Conservation (phyloP, 2,888 invertebrate species). For the Cerceris rybyensis region DNA sequence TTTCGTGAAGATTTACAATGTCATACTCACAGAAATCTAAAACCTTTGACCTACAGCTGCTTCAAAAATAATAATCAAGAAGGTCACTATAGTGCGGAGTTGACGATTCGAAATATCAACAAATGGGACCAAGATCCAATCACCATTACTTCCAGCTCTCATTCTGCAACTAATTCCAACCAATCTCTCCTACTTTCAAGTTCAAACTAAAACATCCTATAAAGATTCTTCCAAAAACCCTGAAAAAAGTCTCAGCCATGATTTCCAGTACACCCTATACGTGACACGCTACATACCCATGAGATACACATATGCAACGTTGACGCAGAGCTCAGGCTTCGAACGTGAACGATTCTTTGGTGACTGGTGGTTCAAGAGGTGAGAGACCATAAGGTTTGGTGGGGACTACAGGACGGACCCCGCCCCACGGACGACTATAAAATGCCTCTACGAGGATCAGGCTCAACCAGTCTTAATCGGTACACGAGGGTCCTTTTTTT, state of each 20-base stretch:
- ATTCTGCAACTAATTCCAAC: background rate
- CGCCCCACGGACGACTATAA: constrained; percentile 78
- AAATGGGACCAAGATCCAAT: too few species aligned
- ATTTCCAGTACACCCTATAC: background rate
- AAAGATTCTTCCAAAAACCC: too few species aligned
- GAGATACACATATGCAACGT: constrained; percentile 3
- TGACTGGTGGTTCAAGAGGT: constrained; percentile 70
- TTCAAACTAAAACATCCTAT: too few species aligned
- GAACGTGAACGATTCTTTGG: constrained; percentile 63
- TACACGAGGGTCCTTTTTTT: constrained; percentile 64
- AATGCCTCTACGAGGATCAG: constrained; percentile 74
- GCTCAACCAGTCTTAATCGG: constrained; percentile 80
- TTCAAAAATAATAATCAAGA: too few species aligned
- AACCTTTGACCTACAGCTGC: too few species aligned
- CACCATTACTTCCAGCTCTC: background rate
- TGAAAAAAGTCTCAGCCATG: too few species aligned
- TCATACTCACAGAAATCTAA: too few species aligned
- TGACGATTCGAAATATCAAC: too few species aligned
- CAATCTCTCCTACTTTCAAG: too few species aligned
- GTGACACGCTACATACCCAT: too few species aligned
- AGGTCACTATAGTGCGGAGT: too few species aligned
- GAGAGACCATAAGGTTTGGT: constrained; percentile 62
- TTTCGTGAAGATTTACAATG: too few species aligned
- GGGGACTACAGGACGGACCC: constrained; percentile 68
- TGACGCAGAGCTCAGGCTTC: constrained; percentile 23